Conservation (phyloP, 2,797 vertebrate species). For the Okamejei kenojei region DNA sequence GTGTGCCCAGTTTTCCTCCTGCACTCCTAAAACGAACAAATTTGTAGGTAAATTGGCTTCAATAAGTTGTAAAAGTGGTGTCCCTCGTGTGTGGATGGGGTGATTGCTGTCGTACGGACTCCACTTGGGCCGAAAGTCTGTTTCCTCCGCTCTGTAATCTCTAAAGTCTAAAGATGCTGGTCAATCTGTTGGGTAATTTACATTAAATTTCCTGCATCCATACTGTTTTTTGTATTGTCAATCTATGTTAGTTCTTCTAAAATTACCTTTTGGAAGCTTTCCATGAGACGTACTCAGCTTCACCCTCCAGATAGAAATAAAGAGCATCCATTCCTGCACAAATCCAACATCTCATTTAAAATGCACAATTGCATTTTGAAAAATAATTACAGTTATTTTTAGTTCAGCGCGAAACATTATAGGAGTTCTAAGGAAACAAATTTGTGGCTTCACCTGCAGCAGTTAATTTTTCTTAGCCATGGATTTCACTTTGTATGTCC, state of each 20-base stretch:
- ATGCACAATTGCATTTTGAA: background rate
- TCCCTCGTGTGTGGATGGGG: too few species aligned
- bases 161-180: too few species aligned
- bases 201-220: too few species aligned
- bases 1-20: too few species aligned
- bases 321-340: background rate
- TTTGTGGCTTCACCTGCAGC: background rate
- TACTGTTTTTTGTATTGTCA: background rate
- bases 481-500: background rate
- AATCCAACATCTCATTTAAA: background rate
- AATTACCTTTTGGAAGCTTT: background rate
- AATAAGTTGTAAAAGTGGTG: too few species aligned
- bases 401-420: background rate
- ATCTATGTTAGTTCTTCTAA: background rate
- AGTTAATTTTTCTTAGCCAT: background rate
- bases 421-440: background rate
- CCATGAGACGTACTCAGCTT: background rate
- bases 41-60: too few species aligned
- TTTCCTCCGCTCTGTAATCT: too few species aligned
- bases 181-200: too few species aligned
- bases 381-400: background rate
- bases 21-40: too few species aligned
- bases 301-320: background rate
- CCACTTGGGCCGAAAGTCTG: too few species aligned
- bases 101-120: too few species aligned